phyloP scores from a whole-genome alignment of 2,113 vertebrate species.

The Pterocles gutturalis region DNA sequence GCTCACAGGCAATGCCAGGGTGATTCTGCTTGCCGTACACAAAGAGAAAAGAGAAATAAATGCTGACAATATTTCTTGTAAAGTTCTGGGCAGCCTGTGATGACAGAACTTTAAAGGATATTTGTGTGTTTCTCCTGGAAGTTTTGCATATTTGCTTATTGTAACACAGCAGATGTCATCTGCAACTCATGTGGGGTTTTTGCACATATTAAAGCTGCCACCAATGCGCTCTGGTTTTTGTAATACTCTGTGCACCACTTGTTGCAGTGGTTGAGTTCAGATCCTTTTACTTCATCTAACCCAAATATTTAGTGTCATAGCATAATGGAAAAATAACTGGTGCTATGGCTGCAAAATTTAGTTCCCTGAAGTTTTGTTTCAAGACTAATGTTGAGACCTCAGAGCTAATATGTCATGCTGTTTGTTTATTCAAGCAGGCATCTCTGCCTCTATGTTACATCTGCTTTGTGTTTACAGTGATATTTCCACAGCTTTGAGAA shows the following conservation, averaged over 20 bases:
- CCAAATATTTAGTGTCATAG: not conserved
- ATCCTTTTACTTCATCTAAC: not conserved
- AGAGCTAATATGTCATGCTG: not conserved
- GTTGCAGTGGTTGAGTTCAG: not conserved
- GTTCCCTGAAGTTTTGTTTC: not conserved
- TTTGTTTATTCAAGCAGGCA: constrained; percentile 21
- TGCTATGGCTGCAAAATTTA: not conserved
- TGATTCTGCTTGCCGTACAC: not conserved
- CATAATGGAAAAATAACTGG: constrained; percentile 20
- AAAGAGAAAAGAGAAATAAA: not conserved
- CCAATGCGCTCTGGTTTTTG: not conserved
- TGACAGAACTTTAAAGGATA: not conserved
- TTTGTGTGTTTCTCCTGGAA: not conserved
- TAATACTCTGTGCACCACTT: not conserved
- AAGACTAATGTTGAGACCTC: constrained; percentile 20
- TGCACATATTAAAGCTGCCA: not conserved
- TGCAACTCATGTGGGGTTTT: accelerated
- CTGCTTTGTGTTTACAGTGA: constrained; percentile 7
- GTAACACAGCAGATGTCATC: not conserved
- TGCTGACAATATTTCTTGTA: not conserved
- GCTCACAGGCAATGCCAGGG: not conserved
- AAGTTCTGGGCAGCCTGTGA: not conserved
- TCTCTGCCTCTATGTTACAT: constrained; percentile 4
- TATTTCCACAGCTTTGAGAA: constrained; percentile 31
- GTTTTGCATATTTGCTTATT: not conserved